phyloP scores from a whole-genome alignment of 2,888 invertebrate species.

The Lasioglossum lativentre region DNA sequence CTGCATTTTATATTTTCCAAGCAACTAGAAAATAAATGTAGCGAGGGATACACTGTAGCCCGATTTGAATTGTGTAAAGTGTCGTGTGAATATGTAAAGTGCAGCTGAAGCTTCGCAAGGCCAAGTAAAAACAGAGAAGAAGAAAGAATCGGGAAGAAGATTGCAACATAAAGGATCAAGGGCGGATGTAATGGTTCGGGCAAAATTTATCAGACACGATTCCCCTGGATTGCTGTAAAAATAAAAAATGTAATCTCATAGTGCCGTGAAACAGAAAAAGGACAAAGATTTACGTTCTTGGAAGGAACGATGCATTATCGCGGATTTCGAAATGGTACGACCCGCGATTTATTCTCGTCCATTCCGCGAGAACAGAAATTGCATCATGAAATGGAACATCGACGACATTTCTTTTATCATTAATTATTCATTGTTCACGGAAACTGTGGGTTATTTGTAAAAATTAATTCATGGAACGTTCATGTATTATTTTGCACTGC shows the following conservation, averaged over 20 bases:
- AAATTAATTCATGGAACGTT: neutral
- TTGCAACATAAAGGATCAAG: constrained; percentile 39
- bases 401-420: neutral
- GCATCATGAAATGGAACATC: constrained; percentile 8
- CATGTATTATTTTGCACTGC: neutral
- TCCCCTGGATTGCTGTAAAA: constrained; percentile 44
- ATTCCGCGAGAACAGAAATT: constrained; percentile 19
- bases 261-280: constrained; percentile 35
- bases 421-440: neutral
- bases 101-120: constrained; percentile 9
- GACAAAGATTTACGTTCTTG: constrained; percentile 31
- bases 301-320: constrained; percentile 32
- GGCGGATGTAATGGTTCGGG: constrained; percentile 47
- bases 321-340: constrained; percentile 38
- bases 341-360: constrained; percentile 36
- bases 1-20: constrained; percentile 1
- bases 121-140: neutral
- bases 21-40: neutral
- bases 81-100: constrained; percentile 49
- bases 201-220: constrained; percentile 64
- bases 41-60: neutral
- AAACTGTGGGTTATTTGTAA: neutral
- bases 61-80: constrained; percentile 9
- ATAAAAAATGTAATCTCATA: constrained; percentile 60
- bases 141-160: constrained; percentile 15